phyloP scores from a whole-genome alignment of 2,888 invertebrate species.

The Emmelina monodactyla region DNA sequence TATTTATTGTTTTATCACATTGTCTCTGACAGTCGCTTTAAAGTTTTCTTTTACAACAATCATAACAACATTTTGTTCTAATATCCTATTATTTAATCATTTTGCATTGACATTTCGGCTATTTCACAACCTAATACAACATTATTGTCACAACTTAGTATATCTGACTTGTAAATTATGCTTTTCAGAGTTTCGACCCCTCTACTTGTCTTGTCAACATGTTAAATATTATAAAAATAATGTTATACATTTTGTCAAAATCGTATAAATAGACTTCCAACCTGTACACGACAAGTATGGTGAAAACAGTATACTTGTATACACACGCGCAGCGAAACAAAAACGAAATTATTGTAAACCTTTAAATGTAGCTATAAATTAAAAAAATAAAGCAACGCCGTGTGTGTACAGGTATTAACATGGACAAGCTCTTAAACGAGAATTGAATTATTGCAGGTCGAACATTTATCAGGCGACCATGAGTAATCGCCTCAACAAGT shows the following conservation, averaged over 20 bases:
- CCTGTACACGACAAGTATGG: slow-evolving; percentile 13
- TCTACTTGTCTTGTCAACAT: too few relatives aligned
- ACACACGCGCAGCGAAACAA: slow-evolving; percentile 21
- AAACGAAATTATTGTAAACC: slow-evolving; percentile 31
- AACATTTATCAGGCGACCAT: slow-evolving; percentile 52
- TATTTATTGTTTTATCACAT: slow-evolving; percentile 64
- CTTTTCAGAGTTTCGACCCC: too few relatives aligned
- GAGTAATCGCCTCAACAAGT: slow-evolving; percentile 51
- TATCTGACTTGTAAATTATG: too few relatives aligned
- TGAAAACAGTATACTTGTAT: slow-evolving; percentile 19
- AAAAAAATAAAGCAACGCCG: slow-evolving; percentile 25
- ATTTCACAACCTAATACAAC: slow-evolving; percentile 2
- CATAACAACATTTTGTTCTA: slow-evolving; percentile 19
- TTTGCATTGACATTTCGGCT: slow-evolving; percentile 4
- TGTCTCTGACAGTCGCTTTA: slow-evolving; percentile 28
- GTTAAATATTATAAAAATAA: too few relatives aligned
- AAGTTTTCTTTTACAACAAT: slow-evolving; percentile 19
- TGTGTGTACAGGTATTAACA: slow-evolving; percentile 34
- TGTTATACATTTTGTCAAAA: too few relatives aligned
- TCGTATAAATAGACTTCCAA: too few relatives aligned
- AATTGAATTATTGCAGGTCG: slow-evolving; percentile 57
- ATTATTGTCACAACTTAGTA: not conserved
- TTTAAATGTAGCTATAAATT: slow-evolving; percentile 38
- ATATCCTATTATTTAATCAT: slow-evolving; percentile 21
- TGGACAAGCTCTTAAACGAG: slow-evolving; percentile 48